Base-by-base conservation (phyloP, 2,888 invertebrate genomes). In the Iselma pallidipennis region DNA sequence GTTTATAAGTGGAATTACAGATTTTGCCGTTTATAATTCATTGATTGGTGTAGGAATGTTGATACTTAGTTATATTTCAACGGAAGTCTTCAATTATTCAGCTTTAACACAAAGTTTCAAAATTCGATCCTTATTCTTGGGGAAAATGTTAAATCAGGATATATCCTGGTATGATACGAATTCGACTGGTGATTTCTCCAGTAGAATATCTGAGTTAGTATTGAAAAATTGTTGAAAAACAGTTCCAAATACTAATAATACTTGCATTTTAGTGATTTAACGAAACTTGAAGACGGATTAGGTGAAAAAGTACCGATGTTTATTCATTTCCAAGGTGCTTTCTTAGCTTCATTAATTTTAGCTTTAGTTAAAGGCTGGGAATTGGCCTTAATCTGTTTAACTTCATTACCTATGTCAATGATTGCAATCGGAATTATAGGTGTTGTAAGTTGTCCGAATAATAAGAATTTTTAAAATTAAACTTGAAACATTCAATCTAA, bases 241-340 rank as follows among this genome's bases (percentile, higher is more conserved):
- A 33, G 4, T 31, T 5, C 49, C 19, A 31, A 21, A 28, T 29
- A 50, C 12, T 10, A 26, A 14, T n/a, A 37, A 37, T 16, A 1
- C 4, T 16, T 16, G 4, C 4, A 16, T 55, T 16, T 16, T 3
- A 91, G 91, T 71, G 91, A 91, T 79, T 83, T 91, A 0, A 82
- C 86, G 2, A 91, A 91, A 81, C 83, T 94, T 67, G 92, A 93
- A 81, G 92, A 92, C 67, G 94, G 94, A 6, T 86, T 94, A 37
- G 94, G 92, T 0, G 94, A 94, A 77, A 94, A 94, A 76, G 83
- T 93, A 31, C 87, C 89, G 0, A 88, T 90, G 68, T 91, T 92
- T 72, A 76, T 90, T 4, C 90, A 89, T 77, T 91, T 88, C 76
- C 84, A 91, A 68, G 82, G 88, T 0, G 85, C 89, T 0, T 91